phyloP scores from a whole-genome alignment of 2,113 vertebrate genomes.

The Numenius arquata region DNA sequence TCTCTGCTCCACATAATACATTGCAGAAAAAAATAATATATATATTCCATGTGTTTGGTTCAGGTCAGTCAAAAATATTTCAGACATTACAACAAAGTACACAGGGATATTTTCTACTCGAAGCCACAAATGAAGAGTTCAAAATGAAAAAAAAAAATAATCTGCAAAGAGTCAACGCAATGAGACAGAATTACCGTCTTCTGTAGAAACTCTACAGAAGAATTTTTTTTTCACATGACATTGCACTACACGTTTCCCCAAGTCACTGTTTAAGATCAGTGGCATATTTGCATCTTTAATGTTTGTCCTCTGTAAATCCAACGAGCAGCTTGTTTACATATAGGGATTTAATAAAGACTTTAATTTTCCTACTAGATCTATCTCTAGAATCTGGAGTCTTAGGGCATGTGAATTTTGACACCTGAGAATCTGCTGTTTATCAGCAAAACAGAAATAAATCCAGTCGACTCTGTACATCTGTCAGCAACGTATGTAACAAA shows the following conservation, averaged over 20 bases:
- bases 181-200: background rate
- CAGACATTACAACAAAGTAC: background rate
- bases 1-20: background rate
- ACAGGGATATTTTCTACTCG: background rate
- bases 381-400: background rate
- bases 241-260: background rate
- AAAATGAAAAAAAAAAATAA: background rate
- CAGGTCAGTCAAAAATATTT: background rate
- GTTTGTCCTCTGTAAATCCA: background rate
- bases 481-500: background rate
- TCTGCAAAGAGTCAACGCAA: background rate
- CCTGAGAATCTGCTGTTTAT: background rate
- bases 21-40: background rate
- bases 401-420: background rate
- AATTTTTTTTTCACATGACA: background rate
- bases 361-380: background rate
- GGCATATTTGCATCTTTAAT: conserved; percentile 4
- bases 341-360: background rate
- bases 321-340: background rate
- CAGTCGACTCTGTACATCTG: background rate
- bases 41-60: background rate
- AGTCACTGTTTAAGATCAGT: background rate
- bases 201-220: background rate
- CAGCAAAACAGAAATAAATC: background rate
- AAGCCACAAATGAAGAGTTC: background rate